Conservation (phyloP, 2,888 invertebrate genomes). For the Poecilus cupreus region DNA sequence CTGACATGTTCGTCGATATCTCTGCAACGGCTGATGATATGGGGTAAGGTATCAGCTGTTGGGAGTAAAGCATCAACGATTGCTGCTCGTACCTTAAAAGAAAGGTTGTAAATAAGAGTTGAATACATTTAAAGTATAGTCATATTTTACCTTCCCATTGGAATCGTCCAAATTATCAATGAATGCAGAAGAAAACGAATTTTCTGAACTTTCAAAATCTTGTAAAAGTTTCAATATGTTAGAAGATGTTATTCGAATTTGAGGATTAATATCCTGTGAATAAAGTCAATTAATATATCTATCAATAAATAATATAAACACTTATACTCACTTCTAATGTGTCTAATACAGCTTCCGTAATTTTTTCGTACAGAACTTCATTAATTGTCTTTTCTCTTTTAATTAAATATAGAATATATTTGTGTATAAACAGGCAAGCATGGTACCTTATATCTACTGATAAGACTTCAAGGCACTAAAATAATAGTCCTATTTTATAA, state of each 20-base stretch:
- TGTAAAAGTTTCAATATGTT: conserved; percentile 33
- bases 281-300: not conserved
- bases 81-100: conserved; percentile 29
- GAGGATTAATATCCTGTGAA: conserved; percentile 26
- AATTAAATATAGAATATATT: conserved; percentile 1
- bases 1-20: conserved; percentile 44
- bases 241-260: conserved; percentile 28
- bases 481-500: not conserved
- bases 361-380: conserved; percentile 1
- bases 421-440: conserved; percentile 28
- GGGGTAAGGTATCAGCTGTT: not conserved
- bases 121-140: not conserved
- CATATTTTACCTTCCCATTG: conserved; percentile 12
- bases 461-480: conserved; percentile 27
- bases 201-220: not conserved
- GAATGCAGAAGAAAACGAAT: not conserved
- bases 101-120: not conserved
- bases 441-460: conserved; percentile 17
- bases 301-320: not conserved
- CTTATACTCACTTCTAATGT: conserved; percentile 28
- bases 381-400: conserved; percentile 13
- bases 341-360: not conserved
- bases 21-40: conserved; percentile 15
- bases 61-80: not conserved
- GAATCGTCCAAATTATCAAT: conserved; percentile 21